Base-by-base conservation (phyloP, 2,888 invertebrate species). In the Pediacus dermestoides region DNA sequence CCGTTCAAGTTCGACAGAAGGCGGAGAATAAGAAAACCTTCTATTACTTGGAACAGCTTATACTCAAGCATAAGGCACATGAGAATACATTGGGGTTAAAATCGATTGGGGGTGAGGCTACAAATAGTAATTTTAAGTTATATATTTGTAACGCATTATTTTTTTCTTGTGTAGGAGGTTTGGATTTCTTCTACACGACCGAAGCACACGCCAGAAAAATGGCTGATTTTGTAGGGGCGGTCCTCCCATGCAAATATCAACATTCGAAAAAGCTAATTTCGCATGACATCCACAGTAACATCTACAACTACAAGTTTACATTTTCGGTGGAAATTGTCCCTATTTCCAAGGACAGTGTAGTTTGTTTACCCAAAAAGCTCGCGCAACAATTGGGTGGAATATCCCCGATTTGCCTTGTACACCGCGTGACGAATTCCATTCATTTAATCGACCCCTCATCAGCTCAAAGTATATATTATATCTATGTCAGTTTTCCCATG, bases 21-120 rank as follows among this genome's bases (percentile, higher is more conserved):
- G 81, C 89, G 0, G 86, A 87, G 52, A 97, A 96, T 68, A 92
- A 94, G 64, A 97, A 96, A 70, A 97, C 97, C 0, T 88, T 99
- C 61, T 97, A 86, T 67, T 99, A 96, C 64, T 74, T 99, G 59
- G 99, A 99, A 65, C 99, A 99, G 67, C 70, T 97, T 46, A 91
- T 99, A 60, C 71, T 99, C 50, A 99, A 97, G 66, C 90, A 96
- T 63, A 89, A 85, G 57, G 94, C 92, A 0, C 96, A 96, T 70
- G 84, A 84, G 52, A 83, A 86, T 59, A 86, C 92, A 1, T 72
- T 91, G 38, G 89, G 88, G n/a, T 91, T 94, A 37, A 93, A 60
- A 42, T 55, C 61, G 7, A 50, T 56, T 34, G 53, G 57, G 51
- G 63, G 61, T 58, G 46, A 43, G 32, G 11, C 7, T 30, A 16